phyloP scores from a whole-genome alignment of 2,888 invertebrate species.

The Chaetoderma sp. region DNA sequence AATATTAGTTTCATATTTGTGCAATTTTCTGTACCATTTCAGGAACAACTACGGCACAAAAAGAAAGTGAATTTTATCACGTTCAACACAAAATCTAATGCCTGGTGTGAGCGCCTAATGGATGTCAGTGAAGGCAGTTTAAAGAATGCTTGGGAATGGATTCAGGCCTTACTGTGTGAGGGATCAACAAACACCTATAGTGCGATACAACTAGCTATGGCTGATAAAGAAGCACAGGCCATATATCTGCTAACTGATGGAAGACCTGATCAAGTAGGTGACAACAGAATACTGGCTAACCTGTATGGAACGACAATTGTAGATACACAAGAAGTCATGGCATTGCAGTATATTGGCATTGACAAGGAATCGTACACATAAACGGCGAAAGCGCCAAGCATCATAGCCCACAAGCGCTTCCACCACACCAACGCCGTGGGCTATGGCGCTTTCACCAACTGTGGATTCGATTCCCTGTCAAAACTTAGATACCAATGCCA shows the following conservation, averaged over 20 bases:
- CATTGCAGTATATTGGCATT: too few species aligned
- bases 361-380: too few species aligned
- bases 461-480: too few species aligned
- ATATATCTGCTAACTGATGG: slow-evolving; percentile 69
- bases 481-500: too few species aligned
- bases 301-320: neutral
- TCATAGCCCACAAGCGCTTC: too few species aligned
- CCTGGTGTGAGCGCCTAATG: slow-evolving; percentile 67
- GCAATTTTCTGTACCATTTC: slow-evolving; percentile 21
- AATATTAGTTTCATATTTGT: too few species aligned
- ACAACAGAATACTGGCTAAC: neutral
- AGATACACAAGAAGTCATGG: too few species aligned
- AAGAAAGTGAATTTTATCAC: slow-evolving; percentile 67
- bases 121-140: slow-evolving; percentile 65
- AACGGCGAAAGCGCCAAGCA: too few species aligned
- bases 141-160: slow-evolving; percentile 62
- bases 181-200: slow-evolving; percentile 69
- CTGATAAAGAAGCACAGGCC: slow-evolving; percentile 66
- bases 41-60: slow-evolving; percentile 69
- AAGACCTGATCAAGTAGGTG: slow-evolving; percentile 66
- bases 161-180: slow-evolving; percentile 61
- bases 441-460: too few species aligned
- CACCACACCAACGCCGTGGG: too few species aligned
- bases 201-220: slow-evolving; percentile 64
- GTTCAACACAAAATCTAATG: slow-evolving; percentile 60